Evolutionary conservation across 1,140 invertebrate genomes (phyloP), one percentile per base, ranked within the genome.

Genomic region (Bombyx mori): DNA sequence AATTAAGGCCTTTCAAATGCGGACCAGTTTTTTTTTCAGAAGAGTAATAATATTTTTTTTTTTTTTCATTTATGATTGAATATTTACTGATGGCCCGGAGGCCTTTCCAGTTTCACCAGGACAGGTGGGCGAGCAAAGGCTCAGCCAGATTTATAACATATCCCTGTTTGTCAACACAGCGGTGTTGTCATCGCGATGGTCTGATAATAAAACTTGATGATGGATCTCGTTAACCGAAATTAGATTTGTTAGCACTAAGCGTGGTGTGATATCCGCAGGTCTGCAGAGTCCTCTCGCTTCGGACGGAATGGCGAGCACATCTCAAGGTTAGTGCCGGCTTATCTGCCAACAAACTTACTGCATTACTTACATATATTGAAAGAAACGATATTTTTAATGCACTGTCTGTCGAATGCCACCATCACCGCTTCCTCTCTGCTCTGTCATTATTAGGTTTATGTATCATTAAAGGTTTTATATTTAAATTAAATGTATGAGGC

Each of bases 261-360:
- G 50, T 35, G 44, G 56, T 69, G 56, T 74, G 60, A 54, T 71
- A 60, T 68, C 80, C 75, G 22, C 83, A 86, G 83, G 81, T 78
- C 73, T 86, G 73, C 75, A 72, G 68, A 82, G 78, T 67, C 78
- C 83, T 22, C 73, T 87, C 69, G 64, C 79, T 53, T 73, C 80
- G 66, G 93, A 94, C 79, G 88, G 86, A 75, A 88, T 94, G 75
- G 93, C 93, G 68, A 93, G 93, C 75, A 94, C 93, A 79, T 94
- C 94, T 75, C 94, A 94, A 94, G 94, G 94, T 95, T 93, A 94
- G 93, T 92, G 76, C 66, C 74, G 69, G 78, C 78, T 82, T 86
- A 73, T 80, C 62, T 80, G 82, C 77, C 75, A 84, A 82, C 75
- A 82, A 86, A 75, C 77, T 79, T 80, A 78, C 78, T 85, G 83